Evolutionary conservation across 2,888 invertebrate species (phyloP), one percentile per base, ranked within the genome.

Genomic region (Ophion obscuratus): DNA sequence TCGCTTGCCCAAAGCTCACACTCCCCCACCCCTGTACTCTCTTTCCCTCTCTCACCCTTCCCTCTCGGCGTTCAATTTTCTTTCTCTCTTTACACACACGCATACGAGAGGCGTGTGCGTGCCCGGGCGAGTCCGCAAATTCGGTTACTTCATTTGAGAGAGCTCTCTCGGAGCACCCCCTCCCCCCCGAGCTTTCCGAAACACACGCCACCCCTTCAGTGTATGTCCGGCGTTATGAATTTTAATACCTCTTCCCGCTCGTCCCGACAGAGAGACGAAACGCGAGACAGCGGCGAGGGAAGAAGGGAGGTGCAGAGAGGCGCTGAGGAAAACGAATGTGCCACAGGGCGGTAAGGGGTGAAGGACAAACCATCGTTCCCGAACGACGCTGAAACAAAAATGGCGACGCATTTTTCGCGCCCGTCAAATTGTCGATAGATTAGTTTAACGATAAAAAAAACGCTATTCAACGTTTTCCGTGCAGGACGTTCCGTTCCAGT

Each of bases 171-270:
- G 88, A 83, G 47, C 68, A 71, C 57, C 70, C 77, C 44, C 81
- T 74, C 86, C 82, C 82, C 53, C 53, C 74, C 83, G 83, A 80
- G 83, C 88, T 73, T 79, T 82, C 77, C 68, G 14, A 64, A 75
- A 59, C 82, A 71, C 73, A 53, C 57, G 14, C 78, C 71, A 73
- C 78, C 67, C 92, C 78, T 53, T 91, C 92, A 90, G 92, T 93
- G 91, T 92, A 92, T 92, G 94, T 94, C 94, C 93, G 93, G 93
- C 92, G 93, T 94, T 94, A 94, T 94, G 94, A 94, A 94, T 94
- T 94, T 94, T 93, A 93, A 94, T 93, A 93, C 93, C 93, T 93
- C 93, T 94, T 93, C 91, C 91, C 90, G 90, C 90, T 83, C 85
- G 85, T 83, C 83, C 80, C 70, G 85, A 74, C 86, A 80, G 68